Base-by-base conservation (phyloP, 2,797 vertebrate species). In the Prunella strophiata region DNA sequence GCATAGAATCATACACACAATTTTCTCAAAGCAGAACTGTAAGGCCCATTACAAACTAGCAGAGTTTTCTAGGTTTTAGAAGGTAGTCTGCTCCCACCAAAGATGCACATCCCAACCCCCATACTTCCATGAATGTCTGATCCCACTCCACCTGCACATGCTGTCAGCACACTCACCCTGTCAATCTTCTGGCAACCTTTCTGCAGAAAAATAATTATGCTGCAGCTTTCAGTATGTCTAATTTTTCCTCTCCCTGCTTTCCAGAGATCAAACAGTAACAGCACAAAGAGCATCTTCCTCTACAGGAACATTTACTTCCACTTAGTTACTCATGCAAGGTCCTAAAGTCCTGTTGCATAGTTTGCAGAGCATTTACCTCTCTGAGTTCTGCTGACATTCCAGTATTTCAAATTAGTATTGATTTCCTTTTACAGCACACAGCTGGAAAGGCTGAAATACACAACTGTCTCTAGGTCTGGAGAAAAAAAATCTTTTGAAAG, bases 381-480 rank as follows among this genome's bases (percentile, higher is more conserved):
- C 62, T 85, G 91, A 95, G 58, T 84, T 97, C 83, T 85, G 83
- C 85, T 94, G 88, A 85, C 67, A 96, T 87, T 91, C 73, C 81
- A 96, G 80, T 87, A 95, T 84, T 97, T 97, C 94, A 89, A 95
- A 96, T 96, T 97, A 97, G 86, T 93, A 89, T 88, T 57, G 84
- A 96, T 96, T 97, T 97, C 94, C 88, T 95, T 50, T 96, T 95
- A 85, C 25, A 95, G 87, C 30, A 92, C 88, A 78, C 68, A 96
- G 88, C 45, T 86, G 89, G 93, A 96, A 96, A 91, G 91, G 58
- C 55, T 95, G 68, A 96, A 93, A 62, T 88, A 59, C 36, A 84
- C 61, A 91, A 79, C 30, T 73, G n/a, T 66, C 85, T 95, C 81
- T 94, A 93, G 80, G 51, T 36, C 38, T 72, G 57, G 61, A 93